Base-by-base conservation (phyloP, 2,888 invertebrate species). In the Nasonovia ribisnigri region DNA sequence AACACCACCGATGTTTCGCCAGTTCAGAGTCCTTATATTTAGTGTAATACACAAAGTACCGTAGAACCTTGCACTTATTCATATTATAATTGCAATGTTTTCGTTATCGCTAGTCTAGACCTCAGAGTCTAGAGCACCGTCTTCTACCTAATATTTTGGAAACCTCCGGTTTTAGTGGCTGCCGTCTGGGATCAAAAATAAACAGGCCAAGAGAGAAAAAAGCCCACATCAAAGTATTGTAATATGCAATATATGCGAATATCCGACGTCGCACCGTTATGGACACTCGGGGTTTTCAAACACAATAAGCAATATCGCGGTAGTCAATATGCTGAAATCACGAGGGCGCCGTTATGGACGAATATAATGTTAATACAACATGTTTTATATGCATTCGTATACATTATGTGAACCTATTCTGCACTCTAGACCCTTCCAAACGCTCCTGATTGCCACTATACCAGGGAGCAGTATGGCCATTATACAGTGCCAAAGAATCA, bases 291-390 rank as follows among this genome's bases (percentile, higher is more conserved):
- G 36, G 36, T 36, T 77, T 77, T 77, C 77, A 36, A 77, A 42
- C 77, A 77, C 77, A 77, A 77, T 77, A 36, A 77, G 77, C 77
- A 77, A 77, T 77, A 77, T 77, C 8, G 36, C 20, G 20, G 36
- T 57, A 57, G 57, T 5, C 46, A 5, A 46, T 57, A 26, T 57
- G 57, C 57, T 57, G 57, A 57, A 57, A 57, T 57, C 57, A 57
- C 57, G 57, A 77, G 77, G 77, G 77, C 36, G 77, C 77, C 20
- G 77, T 77, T 77, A 77, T 77, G 77, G 36, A 77, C 77, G 77
- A 36, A 36, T 77, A 77, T 77, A 77, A 77, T 77, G 77, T 77
- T 77, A 36, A 77, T 77, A 77, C 36, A 77, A 77, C 36, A 77
- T 77, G 77, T 77, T 77, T 77, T 77, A 77, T 77, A 77, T 36